Conservation (phyloP, 2,888 invertebrate species). For the Noctua comes region DNA sequence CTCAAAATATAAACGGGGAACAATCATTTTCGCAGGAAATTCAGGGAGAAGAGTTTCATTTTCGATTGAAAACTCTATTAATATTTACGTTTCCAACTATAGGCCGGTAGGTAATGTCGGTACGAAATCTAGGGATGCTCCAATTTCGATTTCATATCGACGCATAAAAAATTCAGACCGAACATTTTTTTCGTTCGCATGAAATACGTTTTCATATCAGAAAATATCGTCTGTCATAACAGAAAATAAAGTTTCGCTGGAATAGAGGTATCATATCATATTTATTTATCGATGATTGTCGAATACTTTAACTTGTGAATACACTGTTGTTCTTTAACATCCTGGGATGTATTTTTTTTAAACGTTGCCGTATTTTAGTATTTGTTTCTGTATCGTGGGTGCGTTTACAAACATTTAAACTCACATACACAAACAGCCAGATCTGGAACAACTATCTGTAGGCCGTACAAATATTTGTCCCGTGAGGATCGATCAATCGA, state of each 20-base stretch:
- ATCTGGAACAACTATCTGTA: too few species aligned
- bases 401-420: too few species aligned
- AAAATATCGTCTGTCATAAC: constrained; percentile 6
- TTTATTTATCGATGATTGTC: not conserved
- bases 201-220: not conserved
- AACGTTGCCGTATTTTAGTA: too few species aligned
- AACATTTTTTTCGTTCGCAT: not conserved
- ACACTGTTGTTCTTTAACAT: not conserved
- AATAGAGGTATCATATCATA: not conserved
- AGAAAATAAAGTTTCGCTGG: not conserved
- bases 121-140: not conserved
- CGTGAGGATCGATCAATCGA: too few species aligned
- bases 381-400: too few species aligned
- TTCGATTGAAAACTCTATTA: constrained; percentile 32
- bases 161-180: constrained; percentile 10
- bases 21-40: constrained; percentile 39
- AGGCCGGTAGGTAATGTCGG: not conserved
- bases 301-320: not conserved
- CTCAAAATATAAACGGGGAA: constrained; percentile 29
- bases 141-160: constrained; percentile 7
- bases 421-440: too few species aligned
- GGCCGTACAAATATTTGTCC: too few species aligned
- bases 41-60: constrained; percentile 25
- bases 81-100: constrained; percentile 26
- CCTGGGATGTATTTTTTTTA: not conserved